phyloP scores from a whole-genome alignment of 1,140 invertebrate species.

The Lepidostoma basale region DNA sequence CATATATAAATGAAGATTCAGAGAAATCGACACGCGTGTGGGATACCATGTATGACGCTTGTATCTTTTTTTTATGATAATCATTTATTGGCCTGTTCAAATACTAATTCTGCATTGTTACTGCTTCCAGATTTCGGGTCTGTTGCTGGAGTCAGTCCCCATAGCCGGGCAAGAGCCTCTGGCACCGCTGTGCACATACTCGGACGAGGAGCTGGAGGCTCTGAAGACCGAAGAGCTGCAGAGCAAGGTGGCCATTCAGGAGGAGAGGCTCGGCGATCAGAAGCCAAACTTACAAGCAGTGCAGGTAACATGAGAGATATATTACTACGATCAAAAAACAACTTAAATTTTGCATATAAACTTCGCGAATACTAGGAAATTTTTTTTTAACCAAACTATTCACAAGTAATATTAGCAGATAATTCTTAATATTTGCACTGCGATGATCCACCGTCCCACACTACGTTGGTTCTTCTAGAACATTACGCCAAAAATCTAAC shows the following conservation, averaged over 20 bases:
- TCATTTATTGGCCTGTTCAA: too few species aligned
- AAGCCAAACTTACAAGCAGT: constrained; percentile 84
- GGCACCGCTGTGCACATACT: constrained; percentile 63
- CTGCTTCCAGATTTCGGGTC: constrained; percentile 62
- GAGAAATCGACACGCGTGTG: neutral
- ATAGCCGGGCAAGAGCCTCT: constrained; percentile 54
- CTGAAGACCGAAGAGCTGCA: constrained; percentile 67
- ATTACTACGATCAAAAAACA: neutral
- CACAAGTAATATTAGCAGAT: too few species aligned
- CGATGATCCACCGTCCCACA: too few species aligned
- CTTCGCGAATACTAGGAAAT: too few species aligned
- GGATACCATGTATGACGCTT: too few species aligned
- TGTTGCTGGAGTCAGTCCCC: constrained; percentile 76
- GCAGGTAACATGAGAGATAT: too few species aligned
- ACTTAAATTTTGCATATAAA: neutral
- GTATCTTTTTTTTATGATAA: too few species aligned
- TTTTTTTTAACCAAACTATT: too few species aligned
- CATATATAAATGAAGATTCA: neutral
- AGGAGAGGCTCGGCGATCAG: constrained; percentile 70
- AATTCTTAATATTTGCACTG: too few species aligned
- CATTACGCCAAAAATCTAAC: too few species aligned
- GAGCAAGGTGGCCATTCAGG: constrained; percentile 67
- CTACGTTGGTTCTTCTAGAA: too few species aligned
- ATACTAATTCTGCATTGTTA: too few species aligned
- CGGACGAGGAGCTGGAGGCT: constrained; percentile 72